These are phyloP conservation scores for Lytechinus pictus DNA, from an alignment of 35 echinoderm and acorn worm genomes.

Conservation along the genomic window DNA sequence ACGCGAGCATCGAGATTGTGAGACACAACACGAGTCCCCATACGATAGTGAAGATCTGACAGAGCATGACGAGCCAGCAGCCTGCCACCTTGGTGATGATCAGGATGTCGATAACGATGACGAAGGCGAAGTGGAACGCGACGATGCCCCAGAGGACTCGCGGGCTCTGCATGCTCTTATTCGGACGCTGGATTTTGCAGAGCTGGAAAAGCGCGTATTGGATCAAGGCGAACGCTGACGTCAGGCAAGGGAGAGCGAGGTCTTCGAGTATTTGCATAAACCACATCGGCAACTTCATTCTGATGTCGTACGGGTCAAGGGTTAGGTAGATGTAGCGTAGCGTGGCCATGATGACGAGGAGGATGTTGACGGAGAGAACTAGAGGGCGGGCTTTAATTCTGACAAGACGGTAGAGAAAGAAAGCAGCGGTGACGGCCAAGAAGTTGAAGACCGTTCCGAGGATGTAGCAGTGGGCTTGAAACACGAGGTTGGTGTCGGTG, in stretches of 20 bases:
- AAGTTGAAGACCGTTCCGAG: slow-evolving; percentile 35
- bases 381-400: not conserved
- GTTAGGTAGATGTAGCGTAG: slow-evolving; percentile 10
- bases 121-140: slow-evolving; percentile 16
- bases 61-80: not conserved
- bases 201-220: slow-evolving; percentile 35
- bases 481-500: not conserved
- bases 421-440: not conserved
- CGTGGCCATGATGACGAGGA: slow-evolving; percentile 7
- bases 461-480: slow-evolving; percentile 8
- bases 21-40: slow-evolving; percentile 6
- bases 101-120: slow-evolving; percentile 24
- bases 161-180: not conserved
- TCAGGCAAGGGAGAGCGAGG: slow-evolving; percentile 26
- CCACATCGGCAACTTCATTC: not conserved
- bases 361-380: not conserved
- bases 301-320: slow-evolving; percentile 20
- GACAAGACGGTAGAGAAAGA: slow-evolving; percentile 26
- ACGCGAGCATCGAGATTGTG: not conserved
- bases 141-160: not conserved
- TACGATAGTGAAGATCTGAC: not conserved
- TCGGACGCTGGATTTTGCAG: not conserved
- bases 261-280: not conserved
- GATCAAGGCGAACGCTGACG: slow-evolving; percentile 22
- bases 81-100: not conserved